A percentile compares a stretch with the other conserved stretches of the same genome.
Conservation (phyloP, 2,113 vertebrate genomes). For the Copsychus sechellarum region DNA sequence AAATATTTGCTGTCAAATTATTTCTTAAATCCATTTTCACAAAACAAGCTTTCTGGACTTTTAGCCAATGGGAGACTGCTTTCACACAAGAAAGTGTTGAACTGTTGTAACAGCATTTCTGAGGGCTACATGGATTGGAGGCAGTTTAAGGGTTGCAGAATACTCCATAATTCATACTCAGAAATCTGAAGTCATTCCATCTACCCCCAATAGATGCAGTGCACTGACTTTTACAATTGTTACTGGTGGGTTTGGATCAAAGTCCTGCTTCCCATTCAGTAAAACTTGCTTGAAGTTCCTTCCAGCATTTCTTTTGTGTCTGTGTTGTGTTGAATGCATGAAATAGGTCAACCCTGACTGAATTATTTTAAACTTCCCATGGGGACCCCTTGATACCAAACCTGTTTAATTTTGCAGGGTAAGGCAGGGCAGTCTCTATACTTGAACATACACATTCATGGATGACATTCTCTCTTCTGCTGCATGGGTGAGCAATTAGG, state of each 20-base stretch:
- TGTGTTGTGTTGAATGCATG: neutral
- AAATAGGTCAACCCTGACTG: conserved; percentile 31
- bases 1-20: conserved; percentile 9
- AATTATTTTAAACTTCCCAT: conserved; percentile 18
- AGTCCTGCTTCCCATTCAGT: neutral
- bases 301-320: neutral
- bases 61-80: neutral
- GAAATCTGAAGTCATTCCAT: neutral
- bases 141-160: neutral
- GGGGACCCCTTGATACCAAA: conserved; percentile 9
- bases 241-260: neutral
- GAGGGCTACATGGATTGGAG: neutral
- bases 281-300: neutral
- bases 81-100: neutral
- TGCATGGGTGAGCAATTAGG: conserved; percentile 39
- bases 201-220: neutral
- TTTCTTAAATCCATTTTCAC: conserved; percentile 31
- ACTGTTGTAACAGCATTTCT: neutral
- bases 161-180: neutral
- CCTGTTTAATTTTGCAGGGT: conserved; percentile 32
- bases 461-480: conserved; percentile 25
- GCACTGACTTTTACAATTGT: neutral
- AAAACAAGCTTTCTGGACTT: conserved; percentile 7
- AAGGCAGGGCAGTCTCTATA: neutral
- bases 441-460: neutral